These are phyloP conservation scores for Mormyrops attenuatus DNA, from an alignment of 2,797 vertebrate species.

Conservation along the genomic window DNA sequence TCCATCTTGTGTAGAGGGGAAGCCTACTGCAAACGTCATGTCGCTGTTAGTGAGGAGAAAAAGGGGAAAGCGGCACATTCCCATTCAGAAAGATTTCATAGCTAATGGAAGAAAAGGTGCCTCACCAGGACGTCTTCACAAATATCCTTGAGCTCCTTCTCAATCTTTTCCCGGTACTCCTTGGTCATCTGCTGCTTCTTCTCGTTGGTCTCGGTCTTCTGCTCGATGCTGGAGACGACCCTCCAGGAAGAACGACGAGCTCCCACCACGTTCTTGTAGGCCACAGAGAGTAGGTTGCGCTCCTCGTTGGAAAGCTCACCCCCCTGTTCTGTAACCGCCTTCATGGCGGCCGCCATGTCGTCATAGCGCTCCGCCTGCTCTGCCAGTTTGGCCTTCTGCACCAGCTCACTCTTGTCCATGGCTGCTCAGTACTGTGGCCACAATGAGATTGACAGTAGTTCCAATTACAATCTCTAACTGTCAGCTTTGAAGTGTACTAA, in stretches of 20 bases:
- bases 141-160: constrained; percentile 85
- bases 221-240: constrained; percentile 86
- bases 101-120: neutral
- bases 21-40: neutral
- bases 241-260: constrained; percentile 94
- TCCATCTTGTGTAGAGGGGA: neutral
- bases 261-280: constrained; percentile 98
- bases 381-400: constrained; percentile 87
- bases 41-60: neutral
- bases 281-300: constrained; percentile 96
- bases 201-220: constrained; percentile 70
- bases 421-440: constrained; percentile 42
- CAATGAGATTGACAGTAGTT: neutral
- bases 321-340: constrained; percentile 72
- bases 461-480: neutral
- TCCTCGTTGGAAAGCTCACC: constrained; percentile 80
- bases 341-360: constrained; percentile 93
- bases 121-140: constrained; percentile 94
- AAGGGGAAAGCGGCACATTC: neutral
- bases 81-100: neutral
- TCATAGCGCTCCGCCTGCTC: constrained; percentile 97
- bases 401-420: constrained; percentile 76
- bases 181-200: constrained; percentile 74
- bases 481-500: neutral
- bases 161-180: constrained; percentile 82